Evolutionary conservation across 2,797 vertebrate genomes (phyloP).

Genomic region (Acanthopagrus latus): DNA sequence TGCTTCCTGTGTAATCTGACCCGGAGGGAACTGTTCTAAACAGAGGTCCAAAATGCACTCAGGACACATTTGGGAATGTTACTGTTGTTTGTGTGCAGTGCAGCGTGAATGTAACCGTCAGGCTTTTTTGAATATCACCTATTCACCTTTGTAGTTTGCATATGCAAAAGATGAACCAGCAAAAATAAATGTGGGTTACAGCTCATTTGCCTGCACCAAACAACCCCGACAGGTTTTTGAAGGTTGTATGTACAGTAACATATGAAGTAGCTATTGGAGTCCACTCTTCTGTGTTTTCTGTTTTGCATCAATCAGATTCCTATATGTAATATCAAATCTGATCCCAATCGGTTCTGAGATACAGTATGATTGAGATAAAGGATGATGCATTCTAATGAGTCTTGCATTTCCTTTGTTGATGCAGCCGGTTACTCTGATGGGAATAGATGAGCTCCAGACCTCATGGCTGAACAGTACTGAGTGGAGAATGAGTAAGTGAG

Average conservation of each 20-base stretch:
- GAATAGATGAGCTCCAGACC: constrained; percentile 87
- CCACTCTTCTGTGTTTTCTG: too few relatives aligned
- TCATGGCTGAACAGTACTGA: constrained; percentile 78
- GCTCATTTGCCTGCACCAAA: neutral
- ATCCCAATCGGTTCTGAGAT: too few relatives aligned
- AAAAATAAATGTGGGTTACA: neutral
- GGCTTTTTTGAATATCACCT: neutral
- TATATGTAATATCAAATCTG: neutral
- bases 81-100: neutral
- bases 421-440: constrained; percentile 78
- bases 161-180: neutral
- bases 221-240: neutral
- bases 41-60: neutral
- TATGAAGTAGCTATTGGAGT: neutral
- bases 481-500: constrained; percentile 84
- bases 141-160: neutral
- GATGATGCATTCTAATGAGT: neutral
- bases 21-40: neutral
- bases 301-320: neutral
- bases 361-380: neutral
- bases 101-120: neutral
- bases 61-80: neutral
- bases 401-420: constrained; percentile 42
- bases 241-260: neutral
- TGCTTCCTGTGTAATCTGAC: neutral